phyloP scores from a whole-genome alignment of 1,140 invertebrate genomes.

The Adoxophyes honmai region DNA sequence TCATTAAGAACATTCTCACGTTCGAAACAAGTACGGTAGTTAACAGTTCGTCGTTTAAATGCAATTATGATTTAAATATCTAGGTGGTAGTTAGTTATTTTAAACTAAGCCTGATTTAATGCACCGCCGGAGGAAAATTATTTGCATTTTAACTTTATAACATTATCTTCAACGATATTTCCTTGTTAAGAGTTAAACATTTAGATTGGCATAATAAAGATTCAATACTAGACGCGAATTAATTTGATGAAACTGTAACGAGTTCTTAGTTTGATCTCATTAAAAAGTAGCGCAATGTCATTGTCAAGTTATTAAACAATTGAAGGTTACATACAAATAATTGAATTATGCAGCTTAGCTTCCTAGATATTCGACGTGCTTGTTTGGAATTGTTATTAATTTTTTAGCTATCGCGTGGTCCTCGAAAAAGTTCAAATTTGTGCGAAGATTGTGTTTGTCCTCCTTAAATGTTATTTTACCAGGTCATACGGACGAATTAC shows the following conservation, averaged over 20 bases:
- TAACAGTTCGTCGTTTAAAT: conserved; percentile 9
- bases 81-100: conserved; percentile 12
- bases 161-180: conserved; percentile 1
- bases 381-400: too few species aligned
- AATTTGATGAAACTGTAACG: background rate
- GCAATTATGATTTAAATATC: conserved; percentile 12
- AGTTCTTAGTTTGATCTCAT: conserved; percentile 4
- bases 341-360: too few species aligned
- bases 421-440: too few species aligned
- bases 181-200: background rate
- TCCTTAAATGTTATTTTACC: too few species aligned
- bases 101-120: conserved; percentile 7
- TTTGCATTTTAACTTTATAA: conserved; percentile 8
- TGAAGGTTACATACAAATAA: background rate
- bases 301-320: conserved; percentile 12
- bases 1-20: background rate
- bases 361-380: too few species aligned
- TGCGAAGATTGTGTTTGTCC: too few species aligned
- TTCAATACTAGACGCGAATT: background rate
- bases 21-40: background rate
- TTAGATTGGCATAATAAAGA: background rate
- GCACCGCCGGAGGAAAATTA: background rate
- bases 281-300: conserved; percentile 15
- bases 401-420: too few species aligned
- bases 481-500: too few species aligned